Evolutionary conservation across 1,140 invertebrate species (phyloP).

Genomic region (Bombus sylvicola): DNA sequence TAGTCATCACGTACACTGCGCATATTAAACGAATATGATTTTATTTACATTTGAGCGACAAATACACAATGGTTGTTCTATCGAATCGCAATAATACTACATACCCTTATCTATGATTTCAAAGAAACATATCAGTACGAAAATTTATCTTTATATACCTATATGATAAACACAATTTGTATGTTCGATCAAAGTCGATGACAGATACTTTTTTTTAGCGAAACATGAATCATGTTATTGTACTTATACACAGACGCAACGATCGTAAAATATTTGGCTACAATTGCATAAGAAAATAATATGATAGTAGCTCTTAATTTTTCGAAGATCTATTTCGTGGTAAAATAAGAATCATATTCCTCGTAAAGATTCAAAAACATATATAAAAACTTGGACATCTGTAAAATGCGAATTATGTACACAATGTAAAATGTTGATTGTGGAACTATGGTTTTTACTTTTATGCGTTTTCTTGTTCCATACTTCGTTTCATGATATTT

Average conservation of each 20-base stretch:
- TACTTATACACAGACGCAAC: constrained; percentile 8
- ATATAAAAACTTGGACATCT: constrained; percentile 17
- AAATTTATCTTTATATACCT: constrained; percentile 20
- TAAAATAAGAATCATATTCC: constrained; percentile 11
- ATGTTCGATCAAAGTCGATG: background rate
- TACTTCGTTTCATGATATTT: background rate
- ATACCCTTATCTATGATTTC: constrained; percentile 54
- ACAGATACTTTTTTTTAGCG: background rate
- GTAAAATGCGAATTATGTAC: constrained; percentile 48
- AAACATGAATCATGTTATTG: background rate
- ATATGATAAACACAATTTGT: background rate
- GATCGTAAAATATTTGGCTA: constrained; percentile 29
- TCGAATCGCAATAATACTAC: constrained; percentile 67
- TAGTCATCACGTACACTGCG: constrained; percentile 33
- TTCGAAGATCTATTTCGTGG: background rate
- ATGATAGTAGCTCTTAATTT: constrained; percentile 1
- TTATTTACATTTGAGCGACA: constrained; percentile 75
- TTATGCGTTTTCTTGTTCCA: background rate
- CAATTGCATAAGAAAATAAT: constrained; percentile 34
- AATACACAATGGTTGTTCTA: constrained; percentile 69
- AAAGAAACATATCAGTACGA: constrained; percentile 62
- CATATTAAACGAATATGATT: constrained; percentile 70
- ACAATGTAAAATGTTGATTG: constrained; percentile 40
- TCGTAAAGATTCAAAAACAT: constrained; percentile 23
- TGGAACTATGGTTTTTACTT: constrained; percentile 20